These are phyloP conservation scores for Alosa alosa DNA, from an alignment of 2,113 vertebrate genomes.

Conservation along the genomic window DNA sequence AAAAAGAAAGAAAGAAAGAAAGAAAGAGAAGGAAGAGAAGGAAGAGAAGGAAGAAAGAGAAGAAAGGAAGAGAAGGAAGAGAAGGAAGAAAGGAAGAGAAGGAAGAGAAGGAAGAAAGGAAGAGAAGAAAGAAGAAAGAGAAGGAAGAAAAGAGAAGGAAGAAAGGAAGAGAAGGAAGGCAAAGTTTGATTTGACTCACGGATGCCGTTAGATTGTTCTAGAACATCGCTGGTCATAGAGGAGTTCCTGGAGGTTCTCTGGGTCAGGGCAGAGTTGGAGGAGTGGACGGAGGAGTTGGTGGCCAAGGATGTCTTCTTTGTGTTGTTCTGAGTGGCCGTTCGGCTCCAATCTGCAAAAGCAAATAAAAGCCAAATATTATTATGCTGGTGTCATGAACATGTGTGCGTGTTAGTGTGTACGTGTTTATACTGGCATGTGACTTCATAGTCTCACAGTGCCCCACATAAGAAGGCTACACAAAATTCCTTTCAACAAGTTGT, in stretches of 20 bases:
- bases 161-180: neutral
- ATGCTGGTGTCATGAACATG: neutral
- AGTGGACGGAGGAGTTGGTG: constrained; percentile 31
- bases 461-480: no score
- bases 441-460: neutral
- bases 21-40: neutral
- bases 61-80: neutral
- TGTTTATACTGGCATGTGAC: neutral
- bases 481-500: neutral
- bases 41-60: no score
- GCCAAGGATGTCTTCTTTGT: constrained; percentile 36
- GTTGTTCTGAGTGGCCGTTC: constrained; percentile 57
- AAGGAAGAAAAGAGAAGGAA: neutral
- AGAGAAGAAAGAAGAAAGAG: neutral
- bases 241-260: constrained; percentile 49
- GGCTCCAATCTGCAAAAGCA: constrained; percentile 70
- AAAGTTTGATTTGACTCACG: constrained; percentile 42
- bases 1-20: neutral
- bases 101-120: neutral
- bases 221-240: constrained; percentile 53
- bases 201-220: constrained; percentile 38
- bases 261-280: neutral
- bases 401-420: no score
- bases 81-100: neutral
- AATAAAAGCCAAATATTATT: neutral